These are phyloP conservation scores for Flabesymbios commensalis DNA, from an alignment of 2,888 invertebrate species.

Conservation along the genomic window DNA sequence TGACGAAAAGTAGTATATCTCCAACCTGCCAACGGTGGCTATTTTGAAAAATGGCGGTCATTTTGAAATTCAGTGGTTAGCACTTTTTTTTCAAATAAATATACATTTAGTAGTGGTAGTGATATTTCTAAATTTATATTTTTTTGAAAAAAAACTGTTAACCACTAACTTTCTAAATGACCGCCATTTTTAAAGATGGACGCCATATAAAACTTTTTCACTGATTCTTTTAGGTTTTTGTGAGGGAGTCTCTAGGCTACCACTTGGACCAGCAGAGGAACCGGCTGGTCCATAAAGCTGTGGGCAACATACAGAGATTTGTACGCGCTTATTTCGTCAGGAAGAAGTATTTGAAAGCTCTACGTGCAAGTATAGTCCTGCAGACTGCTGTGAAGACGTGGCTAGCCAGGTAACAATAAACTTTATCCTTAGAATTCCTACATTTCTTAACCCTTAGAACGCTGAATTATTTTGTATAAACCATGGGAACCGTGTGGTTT, in stretches of 20 bases:
- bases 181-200: too few species aligned
- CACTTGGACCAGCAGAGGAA: slow-evolving; percentile 81
- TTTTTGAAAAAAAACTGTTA: neutral
- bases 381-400: slow-evolving; percentile 72
- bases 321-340: slow-evolving; percentile 61
- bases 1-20: too few species aligned
- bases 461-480: too few species aligned
- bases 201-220: neutral
- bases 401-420: slow-evolving; percentile 8
- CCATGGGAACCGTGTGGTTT: too few species aligned
- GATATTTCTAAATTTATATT: neutral
- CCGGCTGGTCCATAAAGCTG: slow-evolving; percentile 81
- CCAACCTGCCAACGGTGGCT: too few species aligned
- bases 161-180: neutral
- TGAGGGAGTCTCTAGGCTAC: slow-evolving; percentile 85
- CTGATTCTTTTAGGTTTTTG: slow-evolving; percentile 78
- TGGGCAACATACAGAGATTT: slow-evolving; percentile 77
- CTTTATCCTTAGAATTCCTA: too few species aligned
- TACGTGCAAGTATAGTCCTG: slow-evolving; percentile 47
- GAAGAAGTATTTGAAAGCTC: slow-evolving; percentile 67
- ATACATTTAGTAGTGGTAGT: too few species aligned
- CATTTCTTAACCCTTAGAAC: too few species aligned
- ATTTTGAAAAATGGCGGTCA: too few species aligned
- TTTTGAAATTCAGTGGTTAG: too few species aligned
- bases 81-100: too few species aligned